Conservation (phyloP, 2,888 invertebrate species). For the Octonoba sinensis region DNA sequence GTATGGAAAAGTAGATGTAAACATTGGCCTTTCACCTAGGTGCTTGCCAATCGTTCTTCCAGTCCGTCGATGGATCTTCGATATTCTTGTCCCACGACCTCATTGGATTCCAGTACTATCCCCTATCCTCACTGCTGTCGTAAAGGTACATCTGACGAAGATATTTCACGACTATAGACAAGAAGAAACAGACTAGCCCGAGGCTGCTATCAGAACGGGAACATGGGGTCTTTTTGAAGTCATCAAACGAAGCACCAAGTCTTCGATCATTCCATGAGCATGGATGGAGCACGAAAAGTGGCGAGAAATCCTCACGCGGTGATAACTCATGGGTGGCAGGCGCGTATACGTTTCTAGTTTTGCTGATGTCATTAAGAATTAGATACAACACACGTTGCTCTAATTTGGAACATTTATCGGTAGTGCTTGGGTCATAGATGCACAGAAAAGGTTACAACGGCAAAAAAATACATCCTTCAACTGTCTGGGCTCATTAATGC, state of each 20-base stretch:
- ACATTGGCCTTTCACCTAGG: conserved; percentile 37
- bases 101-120: not conserved
- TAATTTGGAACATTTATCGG: conserved; percentile 27
- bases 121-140: conserved; percentile 13
- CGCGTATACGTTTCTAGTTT: conserved; percentile 14
- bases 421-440: conserved; percentile 25
- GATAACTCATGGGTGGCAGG: conserved; percentile 36
- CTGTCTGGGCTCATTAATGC: conserved; percentile 21
- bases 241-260: not conserved
- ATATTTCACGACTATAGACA: conserved; percentile 19
- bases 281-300: conserved; percentile 24
- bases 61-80: conserved; percentile 37
- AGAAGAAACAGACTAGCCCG: not conserved
- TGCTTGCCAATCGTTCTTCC: conserved; percentile 24
- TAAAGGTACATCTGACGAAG: conserved; percentile 4
- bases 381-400: conserved; percentile 48
- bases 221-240: not conserved
- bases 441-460: conserved; percentile 3
- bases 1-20: conserved; percentile 1
- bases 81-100: conserved; percentile 36
- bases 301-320: conserved; percentile 39
- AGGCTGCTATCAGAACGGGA: not conserved
- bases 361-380: conserved; percentile 47
- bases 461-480: conserved; percentile 30
- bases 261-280: conserved; percentile 16